phyloP scores from a whole-genome alignment of 2,113 vertebrate genomes.

The Phyllostomus discolor region DNA sequence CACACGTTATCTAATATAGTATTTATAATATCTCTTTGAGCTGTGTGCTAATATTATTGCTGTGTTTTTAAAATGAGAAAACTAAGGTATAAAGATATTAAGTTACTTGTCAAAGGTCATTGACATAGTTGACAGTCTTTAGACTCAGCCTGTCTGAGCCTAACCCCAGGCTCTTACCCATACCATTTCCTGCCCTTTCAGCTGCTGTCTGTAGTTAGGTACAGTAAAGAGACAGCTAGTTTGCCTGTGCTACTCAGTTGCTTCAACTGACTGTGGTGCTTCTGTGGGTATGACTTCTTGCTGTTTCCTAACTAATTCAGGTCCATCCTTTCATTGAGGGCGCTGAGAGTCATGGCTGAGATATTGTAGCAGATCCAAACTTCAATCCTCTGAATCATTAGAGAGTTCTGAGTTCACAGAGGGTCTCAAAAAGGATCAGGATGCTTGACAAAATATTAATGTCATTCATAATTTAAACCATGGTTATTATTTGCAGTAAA shows the following conservation, averaged over 20 bases:
- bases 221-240: background rate
- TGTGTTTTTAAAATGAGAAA: conserved; percentile 1
- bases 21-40: background rate
- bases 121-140: background rate
- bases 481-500: background rate
- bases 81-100: background rate
- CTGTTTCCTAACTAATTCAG: background rate
- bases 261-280: background rate
- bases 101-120: background rate
- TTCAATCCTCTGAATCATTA: background rate
- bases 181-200: background rate
- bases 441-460: background rate
- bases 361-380: background rate
- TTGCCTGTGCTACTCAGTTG: background rate
- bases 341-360: accelerated
- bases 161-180: background rate
- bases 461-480: background rate
- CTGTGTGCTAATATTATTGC: background rate
- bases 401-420: background rate
- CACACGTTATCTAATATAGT: background rate
- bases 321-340: background rate
- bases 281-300: background rate
- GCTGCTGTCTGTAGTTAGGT: background rate
- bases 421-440: background rate
- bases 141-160: background rate